Base-by-base conservation (phyloP, 1,140 invertebrate genomes). In the Procambarus virginalis region DNA sequence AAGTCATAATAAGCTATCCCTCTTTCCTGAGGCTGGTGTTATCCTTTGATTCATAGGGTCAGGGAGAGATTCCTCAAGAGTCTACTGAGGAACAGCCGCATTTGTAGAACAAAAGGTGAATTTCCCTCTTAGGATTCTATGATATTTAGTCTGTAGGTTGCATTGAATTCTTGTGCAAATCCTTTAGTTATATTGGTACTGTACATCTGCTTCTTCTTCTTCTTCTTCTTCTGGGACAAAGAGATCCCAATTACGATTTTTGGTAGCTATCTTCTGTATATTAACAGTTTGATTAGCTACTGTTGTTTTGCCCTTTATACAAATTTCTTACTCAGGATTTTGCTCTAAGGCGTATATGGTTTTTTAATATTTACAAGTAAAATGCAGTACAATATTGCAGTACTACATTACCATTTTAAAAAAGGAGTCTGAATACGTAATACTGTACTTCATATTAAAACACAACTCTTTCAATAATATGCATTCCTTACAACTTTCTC, bases 91-190 rank as follows among this genome's bases (percentile, higher is more conserved):
- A 78, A 89, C 76, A 89, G 45, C 88, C 49, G 64, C 77, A 73
- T 22, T 87, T 49, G 88, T 89, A 64, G 88, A 89, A 68, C 68
- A 84, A 78, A 84, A 89, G 88, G 88, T 89, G 88, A 89, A 84
- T 84, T 64, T 84, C 68, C 22, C 46, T 64, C n/a, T 51, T 68
- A 89, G 80, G 70, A 75, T 55, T 60, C 22, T 12, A 87, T 55
- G 64, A 49, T 73, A 55, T 70, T 73, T 87, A 79, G 77, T 46
- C 58, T 20, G 51, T 87, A 73, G 77, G 86, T 87, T 81, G 86
- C 22, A 48, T 60, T 70, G 22, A 46, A 46, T 87, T 79, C 48
- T 73, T 34, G 48, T 55, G 12, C 55, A 80, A 20, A 10, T 78
- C 10, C 34, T 78, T 48, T 78, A 49, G 5, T 49, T 78, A 49